Evolutionary conservation across 2,888 invertebrate genomes (phyloP), one percentile per base, ranked within the genome.

Genomic region (Trachelus stipa): DNA sequence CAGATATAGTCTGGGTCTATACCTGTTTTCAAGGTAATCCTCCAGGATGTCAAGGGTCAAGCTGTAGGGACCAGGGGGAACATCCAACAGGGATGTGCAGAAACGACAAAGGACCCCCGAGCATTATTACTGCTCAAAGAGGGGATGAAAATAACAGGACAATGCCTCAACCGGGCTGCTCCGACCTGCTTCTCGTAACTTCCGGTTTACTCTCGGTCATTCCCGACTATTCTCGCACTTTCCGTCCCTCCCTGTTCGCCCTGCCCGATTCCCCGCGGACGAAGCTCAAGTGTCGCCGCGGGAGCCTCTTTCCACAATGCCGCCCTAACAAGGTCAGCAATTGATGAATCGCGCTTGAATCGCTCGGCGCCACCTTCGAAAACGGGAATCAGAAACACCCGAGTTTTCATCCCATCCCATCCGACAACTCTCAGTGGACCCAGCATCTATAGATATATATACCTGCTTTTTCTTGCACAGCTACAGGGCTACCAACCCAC

Each of bases 321-420:
- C 74, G 77, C 83, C 83, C 87, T 88, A 88, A 88, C 88, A 88
- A 88, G 87, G 87, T 88, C 87, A 87, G 85, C 87, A 87, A 88
- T 87, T 88, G 87, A 88, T 88, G 88, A 87, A 87, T 88, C 85
- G 85, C 81, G 80, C 80, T 81, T 80, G 81, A 86, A 86, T 40
- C 15, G 15, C 40, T 15, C 40, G 15, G 6, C 40, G 40, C 15
- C 40, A 40, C 15, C 15, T 15, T 15, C 15, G 40, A 40, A 40
- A 40, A 40, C 15, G 40, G 2, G 40, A 40, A 40, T 40, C 40
- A 40, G 40, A 1, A 40, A 40, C 15, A 15, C 15, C 40, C 40
- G 15, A 15, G 15, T 40, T 40, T 40, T 40, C 15, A 6, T 0
- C 12, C 15, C 15, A 15, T 12, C 40, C 15, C 3, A 4, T 4